Percentiles rank a stretch among this genome's conserved stretches.
Evolutionary conservation across 2,797 vertebrate genomes (phyloP).

Genomic region (Phrynocephalus forsythii): DNA sequence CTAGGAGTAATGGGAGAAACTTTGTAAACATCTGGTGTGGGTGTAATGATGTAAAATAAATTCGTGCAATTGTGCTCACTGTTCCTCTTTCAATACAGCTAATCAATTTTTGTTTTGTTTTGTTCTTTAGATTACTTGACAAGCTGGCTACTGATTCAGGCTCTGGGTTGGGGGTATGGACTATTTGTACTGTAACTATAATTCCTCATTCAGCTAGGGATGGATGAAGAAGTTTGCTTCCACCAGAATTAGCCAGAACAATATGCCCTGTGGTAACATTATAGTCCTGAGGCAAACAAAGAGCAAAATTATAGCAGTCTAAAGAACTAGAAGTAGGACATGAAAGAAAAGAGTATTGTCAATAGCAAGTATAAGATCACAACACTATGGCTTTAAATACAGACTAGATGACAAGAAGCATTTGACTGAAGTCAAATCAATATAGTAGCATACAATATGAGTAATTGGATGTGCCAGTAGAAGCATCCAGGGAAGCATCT

Average conservation of each 20-base stretch:
- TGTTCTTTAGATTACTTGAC: too few relatives aligned
- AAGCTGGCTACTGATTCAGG: not conserved
- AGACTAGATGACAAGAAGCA: slow-evolving; percentile 37
- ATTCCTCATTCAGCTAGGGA: not conserved
- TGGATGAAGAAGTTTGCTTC: not conserved
- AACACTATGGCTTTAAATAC: slow-evolving; percentile 29
- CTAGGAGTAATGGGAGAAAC: too few relatives aligned
- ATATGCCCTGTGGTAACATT: not conserved
- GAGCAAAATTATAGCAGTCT: not conserved
- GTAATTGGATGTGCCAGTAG: slow-evolving; percentile 30
- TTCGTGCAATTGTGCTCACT: too few relatives aligned
- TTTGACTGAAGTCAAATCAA: slow-evolving; percentile 47
- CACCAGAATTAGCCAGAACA: not conserved
- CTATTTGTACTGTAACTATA: not conserved
- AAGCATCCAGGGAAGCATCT: slow-evolving; percentile 29
- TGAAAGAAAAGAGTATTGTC: not conserved
- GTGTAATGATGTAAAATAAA: too few relatives aligned
- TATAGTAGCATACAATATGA: slow-evolving; percentile 21
- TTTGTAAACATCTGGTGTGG: too few relatives aligned
- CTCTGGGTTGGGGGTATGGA: too few relatives aligned
- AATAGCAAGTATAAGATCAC: slow-evolving; percentile 16
- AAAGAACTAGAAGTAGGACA: not conserved
- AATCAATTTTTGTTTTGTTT: too few relatives aligned
- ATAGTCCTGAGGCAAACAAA: not conserved
- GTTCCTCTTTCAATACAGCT: too few relatives aligned